Evolutionary conservation across 2,888 invertebrate genomes (phyloP).

Genomic region (Mamestra brassicae): DNA sequence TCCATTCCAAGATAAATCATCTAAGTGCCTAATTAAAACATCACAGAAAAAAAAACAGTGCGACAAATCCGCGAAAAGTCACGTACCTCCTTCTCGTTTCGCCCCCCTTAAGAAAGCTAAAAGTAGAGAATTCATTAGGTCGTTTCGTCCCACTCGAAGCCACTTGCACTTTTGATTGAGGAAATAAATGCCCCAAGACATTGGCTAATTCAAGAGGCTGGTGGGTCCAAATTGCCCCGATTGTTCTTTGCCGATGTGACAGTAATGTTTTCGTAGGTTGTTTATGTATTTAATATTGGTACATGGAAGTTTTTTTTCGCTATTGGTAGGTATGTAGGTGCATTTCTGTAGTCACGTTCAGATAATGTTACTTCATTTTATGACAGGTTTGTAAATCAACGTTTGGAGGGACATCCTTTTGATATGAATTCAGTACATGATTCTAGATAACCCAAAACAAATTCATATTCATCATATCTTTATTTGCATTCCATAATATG

Average conservation of each 20-base stretch:
- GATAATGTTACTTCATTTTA: background rate
- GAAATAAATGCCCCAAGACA: constrained; percentile 86
- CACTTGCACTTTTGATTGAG: constrained; percentile 88
- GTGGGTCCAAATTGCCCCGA: constrained; percentile 79
- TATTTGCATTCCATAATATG: no score
- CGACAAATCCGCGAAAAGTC: constrained; percentile 67
- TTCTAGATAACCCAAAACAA: no score
- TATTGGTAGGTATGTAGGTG: no score
- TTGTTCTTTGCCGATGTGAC: constrained; percentile 76
- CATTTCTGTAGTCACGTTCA: background rate
- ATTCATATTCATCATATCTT: no score
- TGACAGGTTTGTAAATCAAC: background rate
- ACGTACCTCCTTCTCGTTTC: constrained; percentile 67
- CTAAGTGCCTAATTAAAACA: constrained; percentile 22
- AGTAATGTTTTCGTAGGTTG: constrained; percentile 71
- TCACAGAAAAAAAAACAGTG: constrained; percentile 23
- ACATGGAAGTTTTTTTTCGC: constrained; percentile 21
- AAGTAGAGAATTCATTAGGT: constrained; percentile 87
- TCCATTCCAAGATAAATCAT: background rate
- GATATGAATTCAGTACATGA: no score
- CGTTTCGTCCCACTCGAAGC: constrained; percentile 84
- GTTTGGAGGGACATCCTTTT: no score
- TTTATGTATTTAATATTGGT: constrained; percentile 66
- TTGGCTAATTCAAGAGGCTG: constrained; percentile 84
- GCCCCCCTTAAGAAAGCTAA: constrained; percentile 72